Evolutionary conservation across 2,113 vertebrate genomes (phyloP).

Genomic region (Cnemophilus loriae): DNA sequence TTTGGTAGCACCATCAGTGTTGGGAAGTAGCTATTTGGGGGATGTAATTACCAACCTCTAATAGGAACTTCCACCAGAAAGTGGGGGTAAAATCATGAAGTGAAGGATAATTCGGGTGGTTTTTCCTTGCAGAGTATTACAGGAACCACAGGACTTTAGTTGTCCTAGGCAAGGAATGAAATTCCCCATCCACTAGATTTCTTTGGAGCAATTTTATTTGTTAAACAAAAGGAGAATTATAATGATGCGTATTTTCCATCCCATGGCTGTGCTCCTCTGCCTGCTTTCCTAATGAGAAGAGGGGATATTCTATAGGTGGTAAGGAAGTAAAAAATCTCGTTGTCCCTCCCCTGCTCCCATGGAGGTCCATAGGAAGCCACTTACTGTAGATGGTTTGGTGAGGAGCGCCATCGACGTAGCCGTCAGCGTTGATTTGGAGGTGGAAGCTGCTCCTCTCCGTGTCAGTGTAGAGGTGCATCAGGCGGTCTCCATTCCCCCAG

Average conservation of each 20-base stretch:
- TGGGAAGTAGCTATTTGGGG: neutral
- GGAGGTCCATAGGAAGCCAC: slow-evolving; percentile 11
- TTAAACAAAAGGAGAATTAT: neutral
- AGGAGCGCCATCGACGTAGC: slow-evolving; percentile 60
- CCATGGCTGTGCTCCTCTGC: neutral
- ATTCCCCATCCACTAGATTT: neutral
- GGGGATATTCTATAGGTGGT: neutral
- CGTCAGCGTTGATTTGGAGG: slow-evolving; percentile 80
- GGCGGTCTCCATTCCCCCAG: slow-evolving; percentile 78
- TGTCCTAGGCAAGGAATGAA: neutral
- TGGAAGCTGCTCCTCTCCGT: slow-evolving; percentile 82
- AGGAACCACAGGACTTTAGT: neutral
- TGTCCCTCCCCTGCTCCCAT: neutral
- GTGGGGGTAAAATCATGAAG: neutral
- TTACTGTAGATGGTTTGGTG: slow-evolving; percentile 81
- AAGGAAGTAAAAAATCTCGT: neutral
- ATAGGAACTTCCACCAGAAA: neutral
- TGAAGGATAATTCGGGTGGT: neutral
- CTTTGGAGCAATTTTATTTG: neutral
- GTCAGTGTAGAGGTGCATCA: slow-evolving; percentile 80
- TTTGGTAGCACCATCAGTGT: neutral
- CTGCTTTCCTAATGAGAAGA: neutral
- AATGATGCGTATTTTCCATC: neutral
- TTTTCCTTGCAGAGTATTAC: neutral
- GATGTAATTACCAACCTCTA: neutral